Conservation (phyloP, 1,140 invertebrate genomes). For the Hormaphis cornu region DNA sequence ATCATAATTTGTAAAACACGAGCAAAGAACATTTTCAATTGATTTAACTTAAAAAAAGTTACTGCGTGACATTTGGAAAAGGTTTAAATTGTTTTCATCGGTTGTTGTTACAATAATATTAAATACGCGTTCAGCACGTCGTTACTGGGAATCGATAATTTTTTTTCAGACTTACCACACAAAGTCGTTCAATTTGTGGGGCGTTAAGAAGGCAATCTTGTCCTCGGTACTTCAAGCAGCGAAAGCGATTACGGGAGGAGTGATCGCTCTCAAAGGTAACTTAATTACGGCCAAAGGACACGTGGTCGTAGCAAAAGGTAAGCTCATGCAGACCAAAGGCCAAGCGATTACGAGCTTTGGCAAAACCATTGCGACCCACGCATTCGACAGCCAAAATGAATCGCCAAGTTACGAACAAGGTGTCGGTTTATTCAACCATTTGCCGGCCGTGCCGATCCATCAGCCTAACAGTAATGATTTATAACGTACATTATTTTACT, state of each 20-base stretch:
- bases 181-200: slow-evolving; percentile 59
- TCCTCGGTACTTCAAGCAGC: slow-evolving; percentile 70
- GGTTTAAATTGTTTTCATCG: too few species aligned
- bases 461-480: slow-evolving; percentile 7
- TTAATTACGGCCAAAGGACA: slow-evolving; percentile 72
- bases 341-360: slow-evolving; percentile 66
- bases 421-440: neutral
- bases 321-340: slow-evolving; percentile 58
- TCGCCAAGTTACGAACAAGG: neutral
- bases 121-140: too few species aligned
- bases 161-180: slow-evolving; percentile 43
- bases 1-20: too few species aligned
- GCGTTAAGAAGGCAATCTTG: slow-evolving; percentile 67
- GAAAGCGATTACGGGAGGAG: slow-evolving; percentile 73
- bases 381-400: slow-evolving; percentile 44
- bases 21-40: too few species aligned
- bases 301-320: slow-evolving; percentile 60
- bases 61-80: too few species aligned
- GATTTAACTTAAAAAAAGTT: too few species aligned
- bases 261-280: slow-evolving; percentile 72
- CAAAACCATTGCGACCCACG: slow-evolving; percentile 61
- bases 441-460: neutral
- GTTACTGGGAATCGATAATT: neutral
- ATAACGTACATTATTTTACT: too few species aligned
- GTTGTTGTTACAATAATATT: too few species aligned